Base-by-base conservation (phyloP, 2,888 invertebrate genomes). In the Catocala nupta region DNA sequence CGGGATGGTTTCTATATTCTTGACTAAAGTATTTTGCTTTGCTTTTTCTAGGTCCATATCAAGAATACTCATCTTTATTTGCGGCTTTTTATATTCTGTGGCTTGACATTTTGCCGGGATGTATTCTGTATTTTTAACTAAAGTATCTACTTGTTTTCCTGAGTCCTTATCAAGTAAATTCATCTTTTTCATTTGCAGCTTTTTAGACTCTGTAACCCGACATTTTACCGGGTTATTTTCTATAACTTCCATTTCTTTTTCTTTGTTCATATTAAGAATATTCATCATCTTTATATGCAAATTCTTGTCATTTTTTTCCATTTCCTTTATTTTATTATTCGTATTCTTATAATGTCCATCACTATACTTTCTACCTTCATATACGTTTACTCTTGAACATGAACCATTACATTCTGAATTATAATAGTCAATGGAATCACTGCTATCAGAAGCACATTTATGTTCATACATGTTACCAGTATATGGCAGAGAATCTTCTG, bases 301-400 rank as follows among this genome's bases (percentile, higher is more conserved):
- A 25, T 68, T 77, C 39, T 44, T 55, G 67, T 93, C 93, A 75
- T 92, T 86, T 75, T 81, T 73, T 70, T 93, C 93, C 88, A 93
- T 83, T 68, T 87, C 75, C 33, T 65, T 62, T 59, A 93, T 91
- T 82, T 88, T 92, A 49, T 68, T 50, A 75, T 91, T 84, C 13
- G 86, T 89, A 47, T 68, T 71, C 43, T 68, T 62, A 73, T 94
- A 93, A 80, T 90, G 87, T 12, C 64, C 69, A 61, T 84, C 65
- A 42, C 59, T 73, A 71, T 78, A 87, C 71, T 90, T 90, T 80
- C 93, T 84, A 16, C 86, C 86, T 39, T 13, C 51, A 68, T 85
- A 92, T 45, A 71, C 71, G 48, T 57, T 74, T 16, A 81, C 74
- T 80, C 93, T 87, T 43, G 90, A 83, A 78, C 90, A 88, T 34